Evolutionary conservation across 2,888 invertebrate species (phyloP), one percentile per base, ranked within the genome.

Genomic region (Drosophila rellima): DNA sequence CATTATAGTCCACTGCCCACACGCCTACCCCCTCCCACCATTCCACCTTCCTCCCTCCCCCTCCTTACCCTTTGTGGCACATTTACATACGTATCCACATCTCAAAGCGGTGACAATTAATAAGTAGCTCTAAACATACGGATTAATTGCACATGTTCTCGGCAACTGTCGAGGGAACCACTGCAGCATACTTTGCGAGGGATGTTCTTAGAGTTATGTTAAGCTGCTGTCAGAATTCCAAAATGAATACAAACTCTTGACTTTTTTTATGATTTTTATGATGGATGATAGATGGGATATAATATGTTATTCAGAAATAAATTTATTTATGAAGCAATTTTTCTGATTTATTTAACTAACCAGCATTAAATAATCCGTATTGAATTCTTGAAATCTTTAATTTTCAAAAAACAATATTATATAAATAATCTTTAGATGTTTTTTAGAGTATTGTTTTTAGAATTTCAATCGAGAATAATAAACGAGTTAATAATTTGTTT

Each of bases 81-180:
- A 15, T 23, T 31, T 51, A 48, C 52, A 52, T 11, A 18, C 54
- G 37, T 40, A 44, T 17, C 20, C 67, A 63, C 66, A 67, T 56
- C 60, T 69, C 55, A 72, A 75, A 70, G 68, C 85, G 75, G 69
- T 82, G 85, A 88, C 89, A 89, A 88, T 88, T 82, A 87, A 89
- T 87, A 87, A 84, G 83, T 72, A 78, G 62, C 73, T 74, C 80
- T 70, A 87, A 89, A 78, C 86, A 80, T 61, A 57, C 77, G 90
- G 90, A 91, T 91, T 91, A 91, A 91, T 90, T 91, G 87, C 79
- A 76, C 65, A 81, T 85, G 90, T 90, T 89, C 45, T 50, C 54
- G 26, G 47, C 37, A 60, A 54, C 39, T 42, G 61, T 54, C 40
- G 54, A 20, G 15, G 20, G 23, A 55, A 48, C 45, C 52, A 45